Conservation (phyloP, 2,888 invertebrate species). For the Phragmatobia fuliginosa region DNA sequence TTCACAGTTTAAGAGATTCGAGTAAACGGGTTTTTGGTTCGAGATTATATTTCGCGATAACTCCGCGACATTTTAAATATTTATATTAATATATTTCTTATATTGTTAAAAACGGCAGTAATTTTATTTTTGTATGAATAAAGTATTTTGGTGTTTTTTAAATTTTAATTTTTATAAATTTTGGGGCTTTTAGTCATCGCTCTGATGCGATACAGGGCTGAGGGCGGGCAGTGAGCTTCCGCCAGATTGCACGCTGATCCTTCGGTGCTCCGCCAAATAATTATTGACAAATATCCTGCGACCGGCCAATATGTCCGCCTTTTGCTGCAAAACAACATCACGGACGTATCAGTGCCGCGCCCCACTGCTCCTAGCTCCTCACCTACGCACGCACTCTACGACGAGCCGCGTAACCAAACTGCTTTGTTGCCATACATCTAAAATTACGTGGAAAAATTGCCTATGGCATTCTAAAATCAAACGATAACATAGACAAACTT, state of each 20-base stretch:
- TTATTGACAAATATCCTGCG: constrained; percentile 87
- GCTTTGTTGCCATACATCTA: constrained; percentile 69
- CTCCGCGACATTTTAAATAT: constrained; percentile 38
- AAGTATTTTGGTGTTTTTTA: constrained; percentile 27
- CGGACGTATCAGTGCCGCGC: constrained; percentile 72
- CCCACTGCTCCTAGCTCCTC: constrained; percentile 41
- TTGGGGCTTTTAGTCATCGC: constrained; percentile 79
- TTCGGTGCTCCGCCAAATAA: constrained; percentile 87
- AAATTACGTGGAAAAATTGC: constrained; percentile 54
- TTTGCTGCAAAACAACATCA: constrained; percentile 86
- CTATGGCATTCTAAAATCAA: constrained; percentile 76
- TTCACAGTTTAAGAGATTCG: constrained; percentile 64
- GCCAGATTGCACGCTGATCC: constrained; percentile 86
- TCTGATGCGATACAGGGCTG: constrained; percentile 85
- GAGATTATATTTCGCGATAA: constrained; percentile 42
- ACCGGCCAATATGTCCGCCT: constrained; percentile 87
- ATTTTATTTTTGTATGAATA: constrained; percentile 21
- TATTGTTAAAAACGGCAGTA: constrained; percentile 64
- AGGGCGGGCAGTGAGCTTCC: constrained; percentile 84
- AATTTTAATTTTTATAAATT: constrained; percentile 35
- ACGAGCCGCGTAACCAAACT: constrained; percentile 66
- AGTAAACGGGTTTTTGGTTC: constrained; percentile 38
- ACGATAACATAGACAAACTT: constrained; percentile 28
- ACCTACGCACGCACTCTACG: constrained; percentile 23
- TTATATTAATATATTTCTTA: constrained; percentile 45